Conservation (phyloP, 2,113 vertebrate species). For the Shinisaurus crocodilurus region DNA sequence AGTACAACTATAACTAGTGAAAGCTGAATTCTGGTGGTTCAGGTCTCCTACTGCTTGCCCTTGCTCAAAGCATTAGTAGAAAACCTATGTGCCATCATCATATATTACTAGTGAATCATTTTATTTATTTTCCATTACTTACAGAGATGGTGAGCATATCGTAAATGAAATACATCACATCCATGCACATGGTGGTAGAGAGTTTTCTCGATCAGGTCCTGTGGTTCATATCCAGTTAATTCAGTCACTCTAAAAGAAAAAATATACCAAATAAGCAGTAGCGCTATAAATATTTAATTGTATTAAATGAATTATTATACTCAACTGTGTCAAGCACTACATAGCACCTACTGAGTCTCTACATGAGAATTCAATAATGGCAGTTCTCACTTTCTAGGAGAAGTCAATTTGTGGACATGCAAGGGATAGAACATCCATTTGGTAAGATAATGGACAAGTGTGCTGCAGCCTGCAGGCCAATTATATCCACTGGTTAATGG, state of each 20-base stretch:
- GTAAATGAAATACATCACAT: conserved; percentile 91
- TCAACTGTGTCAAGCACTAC: conserved; percentile 29
- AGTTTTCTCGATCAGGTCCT: conserved; percentile 96
- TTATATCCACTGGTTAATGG: neutral
- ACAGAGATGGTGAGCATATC: conserved; percentile 91
- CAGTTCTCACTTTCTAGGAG: neutral
- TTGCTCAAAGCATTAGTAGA: neutral
- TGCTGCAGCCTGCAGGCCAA: neutral
- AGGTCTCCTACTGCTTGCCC: neutral
- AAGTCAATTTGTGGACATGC: neutral
- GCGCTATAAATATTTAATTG: neutral
- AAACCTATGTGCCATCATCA: neutral
- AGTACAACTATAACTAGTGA: no score
- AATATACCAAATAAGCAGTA: conserved; percentile 37
- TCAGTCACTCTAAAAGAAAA: conserved; percentile 87
- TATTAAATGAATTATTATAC: neutral
- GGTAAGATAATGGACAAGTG: neutral
- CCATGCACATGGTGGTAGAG: conserved; percentile 93
- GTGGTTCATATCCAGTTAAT: conserved; percentile 93
- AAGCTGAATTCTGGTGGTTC: no score
- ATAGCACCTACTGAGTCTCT: neutral
- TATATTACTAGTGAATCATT: neutral
- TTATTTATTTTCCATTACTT: conserved; percentile 73
- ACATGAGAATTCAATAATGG: neutral
- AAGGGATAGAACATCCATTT: neutral